phyloP scores from a whole-genome alignment of 2,888 invertebrate genomes.

The Melanchra persicariae region DNA sequence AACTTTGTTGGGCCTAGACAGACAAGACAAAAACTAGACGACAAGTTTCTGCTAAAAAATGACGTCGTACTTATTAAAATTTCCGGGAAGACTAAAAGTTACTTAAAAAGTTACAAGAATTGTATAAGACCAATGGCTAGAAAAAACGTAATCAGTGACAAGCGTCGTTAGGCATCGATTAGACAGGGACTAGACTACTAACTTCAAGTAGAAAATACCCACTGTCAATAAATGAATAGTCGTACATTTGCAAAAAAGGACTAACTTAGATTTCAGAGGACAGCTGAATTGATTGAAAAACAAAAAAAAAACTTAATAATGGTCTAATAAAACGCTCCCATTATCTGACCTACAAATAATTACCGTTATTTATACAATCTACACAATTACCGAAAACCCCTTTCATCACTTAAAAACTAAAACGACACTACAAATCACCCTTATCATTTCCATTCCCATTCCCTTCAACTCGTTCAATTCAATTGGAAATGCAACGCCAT shows the following conservation, averaged over 20 bases:
- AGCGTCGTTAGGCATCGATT: too few species aligned
- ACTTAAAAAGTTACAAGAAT: too few species aligned
- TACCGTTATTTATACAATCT: constrained; percentile 26
- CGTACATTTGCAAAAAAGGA: too few species aligned
- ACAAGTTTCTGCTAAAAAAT: background rate
- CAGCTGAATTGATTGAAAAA: background rate
- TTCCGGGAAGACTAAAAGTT: too few species aligned
- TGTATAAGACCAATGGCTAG: too few species aligned
- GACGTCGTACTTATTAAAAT: too few species aligned
- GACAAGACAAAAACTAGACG: too few species aligned
- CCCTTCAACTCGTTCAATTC: constrained; percentile 45
- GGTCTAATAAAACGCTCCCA: background rate
- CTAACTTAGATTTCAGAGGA: too few species aligned
- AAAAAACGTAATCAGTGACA: too few species aligned
- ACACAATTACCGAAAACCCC: constrained; percentile 40
- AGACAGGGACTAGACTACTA: background rate
- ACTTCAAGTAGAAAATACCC: background rate
- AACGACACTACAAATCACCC: constrained; percentile 47
- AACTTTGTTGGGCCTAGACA: too few species aligned
- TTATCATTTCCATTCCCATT: constrained; percentile 41
- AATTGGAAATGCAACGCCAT: constrained; percentile 56
- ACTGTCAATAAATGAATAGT: too few species aligned
- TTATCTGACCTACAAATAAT: constrained; percentile 11
- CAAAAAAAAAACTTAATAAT: background rate
- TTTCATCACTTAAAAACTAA: constrained; percentile 42